Evolutionary conservation across 2,888 invertebrate genomes (phyloP).

Genomic region (Epirrita christyi): DNA sequence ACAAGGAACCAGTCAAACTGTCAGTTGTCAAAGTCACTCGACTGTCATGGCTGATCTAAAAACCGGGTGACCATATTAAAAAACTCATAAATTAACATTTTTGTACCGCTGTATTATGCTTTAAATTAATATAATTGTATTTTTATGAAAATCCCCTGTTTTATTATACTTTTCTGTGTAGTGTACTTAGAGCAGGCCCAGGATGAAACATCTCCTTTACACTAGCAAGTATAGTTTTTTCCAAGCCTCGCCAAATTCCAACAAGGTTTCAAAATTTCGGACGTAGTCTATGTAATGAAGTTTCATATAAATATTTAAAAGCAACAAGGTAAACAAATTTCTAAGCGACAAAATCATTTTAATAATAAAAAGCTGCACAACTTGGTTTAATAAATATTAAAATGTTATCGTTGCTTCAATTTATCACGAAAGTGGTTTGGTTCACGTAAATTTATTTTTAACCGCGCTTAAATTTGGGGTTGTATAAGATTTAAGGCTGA

Average conservation of each 20-base stretch:
- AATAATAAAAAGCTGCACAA: slow-evolving; percentile 13
- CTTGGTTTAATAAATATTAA: slow-evolving; percentile 7
- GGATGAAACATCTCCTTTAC: too few relatives aligned
- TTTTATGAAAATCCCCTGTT: too few relatives aligned
- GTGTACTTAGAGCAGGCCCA: too few relatives aligned
- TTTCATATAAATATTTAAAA: slow-evolving; percentile 17
- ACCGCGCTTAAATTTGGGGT: slow-evolving; percentile 10
- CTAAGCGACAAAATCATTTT: slow-evolving; percentile 6
- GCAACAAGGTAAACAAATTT: slow-evolving; percentile 23
- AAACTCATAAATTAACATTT: too few relatives aligned
- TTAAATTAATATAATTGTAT: too few relatives aligned
- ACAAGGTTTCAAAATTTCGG: not conserved
- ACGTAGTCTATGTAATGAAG: slow-evolving; percentile 10
- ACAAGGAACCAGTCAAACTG: too few relatives aligned
- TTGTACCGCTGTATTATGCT: too few relatives aligned
- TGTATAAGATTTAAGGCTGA: slow-evolving; percentile 17
- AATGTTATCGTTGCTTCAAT: slow-evolving; percentile 18
- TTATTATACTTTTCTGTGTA: too few relatives aligned
- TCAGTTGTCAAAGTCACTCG: too few relatives aligned
- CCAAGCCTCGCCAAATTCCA: not conserved
- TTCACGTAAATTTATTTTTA: slow-evolving; percentile 29
- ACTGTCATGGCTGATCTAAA: too few relatives aligned
- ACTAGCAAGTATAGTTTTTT: not conserved
- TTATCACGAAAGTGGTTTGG: slow-evolving; percentile 16
- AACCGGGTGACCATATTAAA: too few relatives aligned